Percentiles rank a stretch among this genome's conserved stretches.
Conservation (phyloP, 1,140 invertebrate genomes). For the Carposina sasakii region DNA sequence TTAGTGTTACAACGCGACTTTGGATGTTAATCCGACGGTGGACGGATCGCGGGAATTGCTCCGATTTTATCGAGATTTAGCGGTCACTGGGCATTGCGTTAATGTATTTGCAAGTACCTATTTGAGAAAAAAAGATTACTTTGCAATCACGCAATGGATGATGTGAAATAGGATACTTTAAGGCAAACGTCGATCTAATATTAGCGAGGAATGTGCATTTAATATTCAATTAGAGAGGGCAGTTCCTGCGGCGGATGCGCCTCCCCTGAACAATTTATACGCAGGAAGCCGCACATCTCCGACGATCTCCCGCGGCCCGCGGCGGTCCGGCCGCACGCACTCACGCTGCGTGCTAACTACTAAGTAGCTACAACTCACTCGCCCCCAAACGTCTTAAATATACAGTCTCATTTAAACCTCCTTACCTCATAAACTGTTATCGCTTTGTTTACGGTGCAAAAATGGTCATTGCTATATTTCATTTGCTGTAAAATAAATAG, state of each 20-base stretch:
- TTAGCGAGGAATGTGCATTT: constrained; percentile 13
- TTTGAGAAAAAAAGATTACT: not conserved
- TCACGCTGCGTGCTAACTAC: not conserved
- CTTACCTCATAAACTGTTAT: too few species aligned
- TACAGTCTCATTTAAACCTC: too few species aligned
- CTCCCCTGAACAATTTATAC: constrained; percentile 34
- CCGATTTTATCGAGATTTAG: constrained; percentile 60
- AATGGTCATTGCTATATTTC: constrained; percentile 43
- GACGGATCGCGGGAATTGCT: constrained; percentile 62
- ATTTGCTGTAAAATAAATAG: constrained; percentile 49
- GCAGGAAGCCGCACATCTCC: constrained; percentile 38
- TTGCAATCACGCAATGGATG: not conserved
- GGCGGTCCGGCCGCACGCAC: constrained; percentile 13
- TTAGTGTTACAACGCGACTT: constrained; percentile 65
- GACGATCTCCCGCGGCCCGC: constrained; percentile 32
- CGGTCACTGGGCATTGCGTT: constrained; percentile 39
- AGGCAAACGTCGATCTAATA: constrained; percentile 8
- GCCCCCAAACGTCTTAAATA: too few species aligned
- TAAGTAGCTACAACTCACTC: too few species aligned
- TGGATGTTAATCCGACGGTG: constrained; percentile 64
- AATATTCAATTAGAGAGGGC: constrained; percentile 29
- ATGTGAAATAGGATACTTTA: not conserved
- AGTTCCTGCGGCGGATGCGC: constrained; percentile 24
- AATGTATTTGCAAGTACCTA: constrained; percentile 16
- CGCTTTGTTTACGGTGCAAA: constrained; percentile 34